Conservation (phyloP, 2,113 vertebrate species). For the Cettia cetti region DNA sequence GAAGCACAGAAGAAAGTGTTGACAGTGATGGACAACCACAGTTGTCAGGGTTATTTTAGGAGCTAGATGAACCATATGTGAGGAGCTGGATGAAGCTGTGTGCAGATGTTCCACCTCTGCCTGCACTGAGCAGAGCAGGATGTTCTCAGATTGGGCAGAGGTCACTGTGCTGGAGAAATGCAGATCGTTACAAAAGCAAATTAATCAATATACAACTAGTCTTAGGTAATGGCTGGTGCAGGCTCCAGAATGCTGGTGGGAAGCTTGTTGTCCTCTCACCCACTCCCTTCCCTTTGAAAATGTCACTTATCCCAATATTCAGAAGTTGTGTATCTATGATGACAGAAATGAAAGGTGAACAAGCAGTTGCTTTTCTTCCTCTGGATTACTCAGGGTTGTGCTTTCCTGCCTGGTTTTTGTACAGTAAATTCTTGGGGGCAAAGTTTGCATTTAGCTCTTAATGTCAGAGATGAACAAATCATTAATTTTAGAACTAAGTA, state of each 20-base stretch:
- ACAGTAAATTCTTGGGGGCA: background rate
- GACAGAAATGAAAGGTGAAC: conserved; percentile 44
- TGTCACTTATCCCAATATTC: conserved; percentile 26
- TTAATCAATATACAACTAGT: background rate
- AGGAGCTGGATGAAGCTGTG: background rate
- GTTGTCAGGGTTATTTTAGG: background rate
- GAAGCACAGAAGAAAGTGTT: background rate
- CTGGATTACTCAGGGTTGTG: conserved; percentile 16
- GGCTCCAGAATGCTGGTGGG: conserved; percentile 27
- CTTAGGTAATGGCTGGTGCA: background rate
- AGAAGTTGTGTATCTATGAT: background rate
- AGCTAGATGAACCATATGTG: background rate
- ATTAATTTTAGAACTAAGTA: background rate
- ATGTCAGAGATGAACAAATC: background rate
- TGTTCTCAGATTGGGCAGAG: background rate
- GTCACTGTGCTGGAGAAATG: background rate
- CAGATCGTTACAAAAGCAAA: background rate
- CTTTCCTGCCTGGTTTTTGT: background rate
- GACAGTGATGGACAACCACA: background rate
- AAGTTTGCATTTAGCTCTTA: background rate
- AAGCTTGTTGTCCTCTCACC: conserved; percentile 11
- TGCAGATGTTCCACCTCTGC: background rate
- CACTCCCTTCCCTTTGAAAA: conserved; percentile 45
- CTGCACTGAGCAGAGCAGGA: background rate
- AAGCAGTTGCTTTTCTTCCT: conserved; percentile 39